Conservation (phyloP, 2,113 vertebrate genomes). For the Esox niger region DNA sequence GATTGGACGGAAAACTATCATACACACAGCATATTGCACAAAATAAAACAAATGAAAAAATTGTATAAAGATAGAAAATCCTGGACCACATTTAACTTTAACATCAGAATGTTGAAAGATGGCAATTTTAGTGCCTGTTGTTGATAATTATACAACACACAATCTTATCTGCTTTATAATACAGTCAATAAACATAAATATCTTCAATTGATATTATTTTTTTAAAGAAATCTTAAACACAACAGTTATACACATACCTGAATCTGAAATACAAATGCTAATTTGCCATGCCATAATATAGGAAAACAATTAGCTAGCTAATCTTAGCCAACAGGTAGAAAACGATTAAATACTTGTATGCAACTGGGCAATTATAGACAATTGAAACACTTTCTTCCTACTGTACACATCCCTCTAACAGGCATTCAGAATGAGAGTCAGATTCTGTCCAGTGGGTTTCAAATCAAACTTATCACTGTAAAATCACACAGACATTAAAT, state of each 20-base stretch:
- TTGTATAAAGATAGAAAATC: constrained; percentile 69
- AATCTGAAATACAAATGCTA: constrained; percentile 98
- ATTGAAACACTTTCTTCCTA: constrained; percentile 78
- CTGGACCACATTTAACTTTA: constrained; percentile 91
- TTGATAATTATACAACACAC: constrained; percentile 93
- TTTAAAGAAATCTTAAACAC: constrained; percentile 94
- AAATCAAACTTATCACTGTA: constrained; percentile 87
- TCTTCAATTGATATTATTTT: constrained; percentile 83
- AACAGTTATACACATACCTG: constrained; percentile 99
- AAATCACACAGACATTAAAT: constrained; percentile 91
- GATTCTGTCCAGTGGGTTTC: constrained; percentile 99
- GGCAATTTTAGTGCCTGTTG: constrained; percentile 95
- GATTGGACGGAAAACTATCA: constrained; percentile 84
- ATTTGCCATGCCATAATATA: constrained; percentile 99
- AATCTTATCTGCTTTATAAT: constrained; percentile 95
- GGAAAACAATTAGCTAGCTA: constrained; percentile 96
- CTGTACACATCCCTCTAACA: constrained; percentile 84
- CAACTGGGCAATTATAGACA: constrained; percentile 84
- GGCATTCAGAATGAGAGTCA: constrained; percentile 86
- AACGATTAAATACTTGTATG: constrained; percentile 98
- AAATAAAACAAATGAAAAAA: constrained; percentile 82
- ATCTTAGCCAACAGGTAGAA: constrained; percentile 99
- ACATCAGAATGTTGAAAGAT: constrained; percentile 79
- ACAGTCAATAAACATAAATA: constrained; percentile 99
- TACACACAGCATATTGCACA: constrained; percentile 99